phyloP scores from a whole-genome alignment of 1,140 invertebrate genomes.

The Diorhabda sublineata region DNA sequence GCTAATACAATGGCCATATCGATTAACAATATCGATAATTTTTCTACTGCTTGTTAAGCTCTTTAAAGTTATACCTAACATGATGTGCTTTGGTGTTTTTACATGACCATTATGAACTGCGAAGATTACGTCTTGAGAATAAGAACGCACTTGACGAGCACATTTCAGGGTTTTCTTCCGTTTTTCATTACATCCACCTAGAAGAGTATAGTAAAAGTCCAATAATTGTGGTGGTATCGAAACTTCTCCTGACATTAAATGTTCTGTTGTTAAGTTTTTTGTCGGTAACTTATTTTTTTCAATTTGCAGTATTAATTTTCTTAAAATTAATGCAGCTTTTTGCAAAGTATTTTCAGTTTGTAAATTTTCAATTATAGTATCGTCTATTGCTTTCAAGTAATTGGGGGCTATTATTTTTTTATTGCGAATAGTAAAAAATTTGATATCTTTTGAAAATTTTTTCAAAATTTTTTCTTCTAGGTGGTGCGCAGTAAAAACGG shows the following conservation, averaged over 20 bases:
- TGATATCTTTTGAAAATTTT: too few relatives aligned
- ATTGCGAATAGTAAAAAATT: too few relatives aligned
- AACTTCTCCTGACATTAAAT: slow-evolving; percentile 5
- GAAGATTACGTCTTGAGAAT: background rate
- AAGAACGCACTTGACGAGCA: background rate
- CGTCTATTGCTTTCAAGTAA: too few relatives aligned
- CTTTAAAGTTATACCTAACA: too few relatives aligned
- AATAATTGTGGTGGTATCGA: slow-evolving; percentile 3
- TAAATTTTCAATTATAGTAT: too few relatives aligned
- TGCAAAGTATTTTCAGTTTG: background rate
- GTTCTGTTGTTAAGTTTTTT: slow-evolving; percentile 1
- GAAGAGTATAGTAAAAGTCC: background rate
- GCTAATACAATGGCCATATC: too few relatives aligned
- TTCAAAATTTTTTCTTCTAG: too few relatives aligned
- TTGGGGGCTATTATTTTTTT: too few relatives aligned
- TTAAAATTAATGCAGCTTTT: slow-evolving; percentile 3
- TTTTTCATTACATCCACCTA: slow-evolving; percentile 8
- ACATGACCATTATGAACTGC: background rate
- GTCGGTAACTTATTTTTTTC: slow-evolving; percentile 2
- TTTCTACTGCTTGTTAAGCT: too few relatives aligned
- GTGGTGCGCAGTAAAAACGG: too few relatives aligned
- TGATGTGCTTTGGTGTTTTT: too few relatives aligned
- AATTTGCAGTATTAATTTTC: slow-evolving; percentile 4
- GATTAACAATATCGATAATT: too few relatives aligned
- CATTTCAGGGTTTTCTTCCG: background rate